Conservation (phyloP, 2,113 vertebrate genomes). For the Enhydra lutris region DNA sequence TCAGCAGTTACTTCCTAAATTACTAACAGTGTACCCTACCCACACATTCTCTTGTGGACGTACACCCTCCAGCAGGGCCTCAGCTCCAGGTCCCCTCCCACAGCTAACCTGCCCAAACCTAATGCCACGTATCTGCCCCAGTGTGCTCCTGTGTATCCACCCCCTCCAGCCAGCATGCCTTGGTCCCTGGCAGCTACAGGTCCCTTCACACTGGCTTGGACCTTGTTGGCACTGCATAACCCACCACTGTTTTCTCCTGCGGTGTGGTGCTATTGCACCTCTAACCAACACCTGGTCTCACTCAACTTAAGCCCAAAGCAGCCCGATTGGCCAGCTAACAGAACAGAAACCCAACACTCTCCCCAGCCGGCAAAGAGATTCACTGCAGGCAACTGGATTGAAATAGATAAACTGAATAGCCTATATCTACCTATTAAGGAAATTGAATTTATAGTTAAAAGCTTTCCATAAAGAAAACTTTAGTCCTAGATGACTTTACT, state of each 20-base stretch:
- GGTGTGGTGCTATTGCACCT: background rate
- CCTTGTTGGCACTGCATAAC: background rate
- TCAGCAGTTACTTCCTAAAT: background rate
- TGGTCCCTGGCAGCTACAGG: background rate
- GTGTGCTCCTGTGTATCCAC: background rate
- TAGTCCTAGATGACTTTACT: no score
- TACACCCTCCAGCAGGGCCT: background rate
- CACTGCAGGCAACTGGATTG: background rate
- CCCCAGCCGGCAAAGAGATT: background rate
- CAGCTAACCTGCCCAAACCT: background rate
- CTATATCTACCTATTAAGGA: background rate
- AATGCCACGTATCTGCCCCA: background rate
- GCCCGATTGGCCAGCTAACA: background rate
- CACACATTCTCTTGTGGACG: background rate
- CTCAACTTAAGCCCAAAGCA: background rate
- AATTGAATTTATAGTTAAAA: no score
- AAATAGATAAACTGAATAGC: background rate
- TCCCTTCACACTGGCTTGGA: background rate
- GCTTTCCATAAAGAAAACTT: no score
- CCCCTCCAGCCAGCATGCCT: background rate
- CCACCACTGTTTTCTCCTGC: background rate
- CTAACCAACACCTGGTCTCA: background rate
- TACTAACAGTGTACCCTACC: background rate
- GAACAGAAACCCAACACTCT: background rate
- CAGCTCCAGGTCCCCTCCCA: background rate